Evolutionary conservation across 2,888 invertebrate species (phyloP).

Genomic region (Ichneumoninae sp.): DNA sequence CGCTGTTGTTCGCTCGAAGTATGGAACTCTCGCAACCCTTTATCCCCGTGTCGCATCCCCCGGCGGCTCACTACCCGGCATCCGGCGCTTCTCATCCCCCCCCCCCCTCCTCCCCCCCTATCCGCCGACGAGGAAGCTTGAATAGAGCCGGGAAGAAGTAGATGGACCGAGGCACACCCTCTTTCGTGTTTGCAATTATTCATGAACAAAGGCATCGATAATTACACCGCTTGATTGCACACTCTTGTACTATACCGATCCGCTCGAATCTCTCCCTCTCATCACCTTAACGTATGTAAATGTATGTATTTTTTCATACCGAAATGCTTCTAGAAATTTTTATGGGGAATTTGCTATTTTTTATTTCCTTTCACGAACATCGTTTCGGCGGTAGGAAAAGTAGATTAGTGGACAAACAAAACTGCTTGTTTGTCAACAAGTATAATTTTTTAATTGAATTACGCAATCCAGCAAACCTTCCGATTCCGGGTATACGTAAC

Average conservation of each 20-base stretch:
- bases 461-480: neutral
- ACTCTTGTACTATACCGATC: conserved; percentile 73
- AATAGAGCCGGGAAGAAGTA: conserved; percentile 42
- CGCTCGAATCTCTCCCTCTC: conserved; percentile 26
- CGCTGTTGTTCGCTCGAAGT: conserved; percentile 12
- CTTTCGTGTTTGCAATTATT: conserved; percentile 81
- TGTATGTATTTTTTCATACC: conserved; percentile 73
- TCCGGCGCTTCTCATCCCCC: conserved; percentile 2
- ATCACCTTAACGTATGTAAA: conserved; percentile 76
- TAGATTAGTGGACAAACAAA: neutral
- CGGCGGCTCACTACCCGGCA: neutral
- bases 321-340: neutral
- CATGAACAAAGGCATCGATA: conserved; percentile 82
- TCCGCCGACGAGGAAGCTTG: conserved; percentile 25
- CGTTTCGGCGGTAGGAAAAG: neutral
- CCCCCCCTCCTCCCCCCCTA: neutral
- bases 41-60: neutral
- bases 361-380: neutral
- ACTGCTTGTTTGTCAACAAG: neutral
- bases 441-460: neutral
- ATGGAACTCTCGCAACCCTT: conserved; percentile 6
- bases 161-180: conserved; percentile 58
- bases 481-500: neutral
- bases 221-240: conserved; percentile 82
- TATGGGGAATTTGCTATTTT: neutral